Evolutionary conservation across 2,797 vertebrate genomes (phyloP).

Genomic region (Lindbergichthys nudifrons): DNA sequence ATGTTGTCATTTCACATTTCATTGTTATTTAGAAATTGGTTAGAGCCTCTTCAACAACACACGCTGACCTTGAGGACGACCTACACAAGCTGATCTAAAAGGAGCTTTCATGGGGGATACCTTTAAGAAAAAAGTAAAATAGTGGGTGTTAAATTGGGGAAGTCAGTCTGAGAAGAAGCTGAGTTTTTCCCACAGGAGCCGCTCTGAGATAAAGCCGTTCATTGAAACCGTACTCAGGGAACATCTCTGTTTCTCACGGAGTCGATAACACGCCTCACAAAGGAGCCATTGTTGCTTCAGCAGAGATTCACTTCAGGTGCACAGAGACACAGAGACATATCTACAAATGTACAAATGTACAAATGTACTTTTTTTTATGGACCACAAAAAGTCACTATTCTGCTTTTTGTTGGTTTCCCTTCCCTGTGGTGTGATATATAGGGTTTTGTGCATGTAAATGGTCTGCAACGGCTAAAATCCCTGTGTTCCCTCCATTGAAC

Average conservation of each 20-base stretch:
- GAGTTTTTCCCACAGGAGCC: constrained; percentile 46
- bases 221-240: constrained; percentile 62
- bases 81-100: too few relatives aligned
- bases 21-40: neutral
- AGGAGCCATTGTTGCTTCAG: constrained; percentile 65
- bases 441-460: too few relatives aligned
- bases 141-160: neutral
- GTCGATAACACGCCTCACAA: constrained; percentile 68
- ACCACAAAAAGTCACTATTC: too few relatives aligned
- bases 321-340: neutral
- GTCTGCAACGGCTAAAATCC: too few relatives aligned
- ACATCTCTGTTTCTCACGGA: constrained; percentile 75
- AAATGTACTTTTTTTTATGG: too few relatives aligned
- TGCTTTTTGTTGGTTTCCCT: too few relatives aligned
- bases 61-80: too few relatives aligned
- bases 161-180: neutral
- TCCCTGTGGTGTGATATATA: too few relatives aligned
- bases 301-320: constrained; percentile 27
- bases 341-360: too few relatives aligned
- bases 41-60: neutral
- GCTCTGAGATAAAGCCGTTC: constrained; percentile 51
- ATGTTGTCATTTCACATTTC: neutral
- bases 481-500: too few relatives aligned
- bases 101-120: too few relatives aligned
- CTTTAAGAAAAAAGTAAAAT: neutral